Conservation (phyloP, 2,113 vertebrate species). For the Chrysochloris asiatica region DNA sequence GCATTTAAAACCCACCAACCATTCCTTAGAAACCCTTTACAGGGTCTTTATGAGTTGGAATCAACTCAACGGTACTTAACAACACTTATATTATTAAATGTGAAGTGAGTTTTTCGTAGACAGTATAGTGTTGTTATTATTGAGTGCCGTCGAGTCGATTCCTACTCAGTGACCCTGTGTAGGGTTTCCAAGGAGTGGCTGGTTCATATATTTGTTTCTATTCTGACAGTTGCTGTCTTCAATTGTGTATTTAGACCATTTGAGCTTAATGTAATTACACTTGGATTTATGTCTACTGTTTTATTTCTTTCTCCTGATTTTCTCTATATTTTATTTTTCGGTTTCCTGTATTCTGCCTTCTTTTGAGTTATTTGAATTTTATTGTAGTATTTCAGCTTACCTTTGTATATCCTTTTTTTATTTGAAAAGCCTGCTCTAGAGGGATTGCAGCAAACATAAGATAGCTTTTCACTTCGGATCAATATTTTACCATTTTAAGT, state of each 20-base stretch:
- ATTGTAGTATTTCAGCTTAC: conserved; percentile 25
- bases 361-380: conserved; percentile 40
- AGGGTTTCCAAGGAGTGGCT: too few relatives aligned
- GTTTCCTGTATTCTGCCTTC: background rate
- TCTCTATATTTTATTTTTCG: too few relatives aligned
- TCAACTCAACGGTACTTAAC: too few relatives aligned
- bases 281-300: conserved; percentile 12
- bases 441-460: background rate
- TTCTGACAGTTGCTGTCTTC: background rate
- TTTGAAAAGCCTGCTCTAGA: background rate
- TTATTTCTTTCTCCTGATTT: background rate
- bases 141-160: too few relatives aligned
- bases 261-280: background rate
- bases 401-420: background rate
- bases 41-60: too few relatives aligned
- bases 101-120: conserved; percentile 36
- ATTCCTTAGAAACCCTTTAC: too few relatives aligned
- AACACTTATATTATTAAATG: background rate
- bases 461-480: background rate
- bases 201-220: background rate
- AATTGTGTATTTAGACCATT: conserved; percentile 4
- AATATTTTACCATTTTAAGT: conserved; percentile 7
- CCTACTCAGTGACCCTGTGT: too few relatives aligned
- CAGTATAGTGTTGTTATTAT: background rate
- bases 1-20: too few relatives aligned